Evolutionary conservation across 1,140 invertebrate genomes (phyloP), one percentile per base, ranked within the genome.

Genomic region (Aphis gossypii): DNA sequence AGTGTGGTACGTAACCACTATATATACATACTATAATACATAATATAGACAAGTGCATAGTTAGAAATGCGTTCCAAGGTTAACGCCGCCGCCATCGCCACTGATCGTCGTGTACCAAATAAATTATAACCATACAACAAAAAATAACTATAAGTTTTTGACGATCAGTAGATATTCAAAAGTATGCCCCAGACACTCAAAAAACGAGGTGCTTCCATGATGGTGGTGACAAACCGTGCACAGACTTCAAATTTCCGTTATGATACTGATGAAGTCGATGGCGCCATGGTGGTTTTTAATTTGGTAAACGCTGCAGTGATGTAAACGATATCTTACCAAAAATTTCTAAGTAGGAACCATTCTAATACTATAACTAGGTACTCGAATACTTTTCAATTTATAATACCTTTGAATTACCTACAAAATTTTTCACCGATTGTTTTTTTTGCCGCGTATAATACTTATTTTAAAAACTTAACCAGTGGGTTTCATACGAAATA

Each of bases 31-130:
- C 35, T 0, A n/a, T 87, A 20, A 48, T 8, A 18, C 41, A 2
- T 46, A n/a, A n/a, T 35, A n/a, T 54, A 68, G 30, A 76, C 51
- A 23, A 38, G 87, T 20, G 35, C 46, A 23, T 35, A 1, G 46
- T 87, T 51, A 30, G 20, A 38, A 89, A 89, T 89, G 20, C 9
- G 23, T 89, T 56, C 48, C 87, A 56, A 89, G 87, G 87, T 89
- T 38, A 89, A 89, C 18, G 20, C 21, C 82, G 4, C n/a, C 14
- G 68, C 14, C 18, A 25, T 35, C 14, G 4, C 35, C 60, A 68
- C 60, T 11, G 11, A 9, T 68, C 82, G 82, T 83, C 20, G 76
- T 20, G 54, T 54, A 11, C 46, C 44, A 48, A 87, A 46, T 23
- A 84, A 25, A 41, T 23, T 14, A 48, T n/a, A 48, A 87, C 14